Percentiles rank a stretch among this genome's conserved stretches.
These are phyloP conservation scores for Chelidonichthys spinosus DNA, from an alignment of 2,797 vertebrate genomes.

Conservation along the genomic window DNA sequence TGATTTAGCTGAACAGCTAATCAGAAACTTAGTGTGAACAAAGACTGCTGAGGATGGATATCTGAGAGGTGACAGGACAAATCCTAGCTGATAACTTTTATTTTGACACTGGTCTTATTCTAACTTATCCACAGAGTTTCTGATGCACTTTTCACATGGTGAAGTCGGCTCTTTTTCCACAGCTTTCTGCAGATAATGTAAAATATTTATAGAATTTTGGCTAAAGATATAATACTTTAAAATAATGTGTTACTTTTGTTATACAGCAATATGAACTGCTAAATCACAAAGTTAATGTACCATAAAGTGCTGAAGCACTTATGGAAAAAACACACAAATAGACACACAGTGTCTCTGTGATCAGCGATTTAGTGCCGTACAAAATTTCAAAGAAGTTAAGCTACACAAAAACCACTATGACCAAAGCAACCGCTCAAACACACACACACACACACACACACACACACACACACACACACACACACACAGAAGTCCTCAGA, in stretches of 20 bases:
- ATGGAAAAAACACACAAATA: not conserved
- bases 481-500: conserved; percentile 9
- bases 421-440: not conserved
- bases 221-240: not conserved
- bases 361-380: conserved; percentile 33
- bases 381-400: conserved; percentile 35
- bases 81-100: not conserved
- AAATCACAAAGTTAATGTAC: not conserved
- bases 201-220: not conserved
- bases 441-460: not conserved
- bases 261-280: no score
- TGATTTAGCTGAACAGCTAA: not conserved
- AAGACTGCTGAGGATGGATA: not conserved
- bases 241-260: not conserved
- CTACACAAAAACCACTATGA: conserved; percentile 36
- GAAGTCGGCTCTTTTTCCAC: not conserved
- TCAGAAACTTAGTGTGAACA: not conserved
- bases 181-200: not conserved
- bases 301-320: not conserved
- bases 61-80: not conserved
- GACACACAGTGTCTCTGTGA: not conserved
- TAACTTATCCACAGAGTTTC: not conserved
- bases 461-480: conserved; percentile 6
- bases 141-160: not conserved
- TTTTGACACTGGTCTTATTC: not conserved